Base-by-base conservation (phyloP, 1,140 invertebrate species). In the Polypedilum pembai region DNA sequence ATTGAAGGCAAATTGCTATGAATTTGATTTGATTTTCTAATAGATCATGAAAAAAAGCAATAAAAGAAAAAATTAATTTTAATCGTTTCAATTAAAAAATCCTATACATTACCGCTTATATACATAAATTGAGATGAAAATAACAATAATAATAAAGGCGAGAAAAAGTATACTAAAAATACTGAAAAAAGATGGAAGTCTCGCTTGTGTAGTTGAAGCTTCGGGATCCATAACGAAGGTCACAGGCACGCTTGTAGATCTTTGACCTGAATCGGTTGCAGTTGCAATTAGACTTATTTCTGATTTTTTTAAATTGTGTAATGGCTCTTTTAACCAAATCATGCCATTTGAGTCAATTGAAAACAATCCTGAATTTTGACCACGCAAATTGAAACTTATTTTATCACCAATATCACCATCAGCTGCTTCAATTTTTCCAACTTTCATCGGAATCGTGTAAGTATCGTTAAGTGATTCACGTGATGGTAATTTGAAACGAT, bases 391-490 rank as follows among this genome's bases (percentile, higher is more conserved):
- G 0, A 95, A 80, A 40, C 86, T 85, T 3, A 95, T 83, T 73
- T 85, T 83, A 79, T 95, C 93, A 1, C 87, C 89, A 76, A 85
- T 84, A 82, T 95, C 93, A 0, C 92, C 92, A 82, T 95, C 93
- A 0, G 88, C 88, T 7, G 88, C 92, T 82, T 91, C 88, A 21
- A 94, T 85, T 77, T 85, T 85, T 24, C 92, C 93, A 40, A 90
- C 83, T 7, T 80, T 76, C 8, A 76, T 83, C 24, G 80, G 80
- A 63, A 15, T 41, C 24, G 33, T 69, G 8, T 12, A 40, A 4
- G 33, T 8, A 15, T 17, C 40, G 41, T 45, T 45, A 5, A 41
- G 3, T 33, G 17, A 12, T 69, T 75, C 15, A 17, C 45, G 45
- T 3, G 45, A 69, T 69, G 74, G 41, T 24, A 80, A 79, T 76